Evolutionary conservation across 2,797 vertebrate genomes (phyloP).

Genomic region (Enteromius viviparus): DNA sequence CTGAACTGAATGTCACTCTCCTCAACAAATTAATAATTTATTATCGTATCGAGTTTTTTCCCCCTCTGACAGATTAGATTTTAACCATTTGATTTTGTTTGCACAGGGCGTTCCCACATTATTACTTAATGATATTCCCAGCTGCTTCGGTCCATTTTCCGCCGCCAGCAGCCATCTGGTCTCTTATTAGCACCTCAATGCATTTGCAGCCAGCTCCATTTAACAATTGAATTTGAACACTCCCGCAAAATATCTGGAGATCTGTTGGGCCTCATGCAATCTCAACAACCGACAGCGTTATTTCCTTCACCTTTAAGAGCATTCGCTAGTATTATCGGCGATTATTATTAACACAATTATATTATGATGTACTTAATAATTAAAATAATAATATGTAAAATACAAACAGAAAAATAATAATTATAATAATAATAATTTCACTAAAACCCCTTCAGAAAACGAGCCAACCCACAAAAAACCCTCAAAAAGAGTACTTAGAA

Average conservation of each 20-base stretch:
- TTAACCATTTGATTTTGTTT: slow-evolving; percentile 84
- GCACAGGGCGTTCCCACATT: slow-evolving; percentile 89
- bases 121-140: slow-evolving; percentile 88
- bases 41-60: slow-evolving; percentile 75
- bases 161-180: slow-evolving; percentile 88
- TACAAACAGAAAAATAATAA: background rate
- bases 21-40: slow-evolving; percentile 86
- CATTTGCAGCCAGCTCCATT: slow-evolving; percentile 80
- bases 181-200: slow-evolving; percentile 90
- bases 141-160: slow-evolving; percentile 89
- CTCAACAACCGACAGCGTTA: background rate
- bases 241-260: slow-evolving; percentile 25
- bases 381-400: slow-evolving; percentile 45
- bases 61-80: slow-evolving; percentile 78
- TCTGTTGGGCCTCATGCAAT: background rate
- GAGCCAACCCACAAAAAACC: background rate
- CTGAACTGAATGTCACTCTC: slow-evolving; percentile 59
- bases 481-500: slow-evolving; percentile 36
- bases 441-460: background rate
- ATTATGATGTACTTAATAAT: background rate
- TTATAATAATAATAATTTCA: background rate
- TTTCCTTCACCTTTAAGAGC: background rate
- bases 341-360: background rate
- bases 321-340: background rate
- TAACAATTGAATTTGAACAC: slow-evolving; percentile 74